Percentiles rank a stretch among this genome's conserved stretches.
phyloP scores from a whole-genome alignment of 1,140 invertebrate species.

The Calliopsis andreniformis region DNA sequence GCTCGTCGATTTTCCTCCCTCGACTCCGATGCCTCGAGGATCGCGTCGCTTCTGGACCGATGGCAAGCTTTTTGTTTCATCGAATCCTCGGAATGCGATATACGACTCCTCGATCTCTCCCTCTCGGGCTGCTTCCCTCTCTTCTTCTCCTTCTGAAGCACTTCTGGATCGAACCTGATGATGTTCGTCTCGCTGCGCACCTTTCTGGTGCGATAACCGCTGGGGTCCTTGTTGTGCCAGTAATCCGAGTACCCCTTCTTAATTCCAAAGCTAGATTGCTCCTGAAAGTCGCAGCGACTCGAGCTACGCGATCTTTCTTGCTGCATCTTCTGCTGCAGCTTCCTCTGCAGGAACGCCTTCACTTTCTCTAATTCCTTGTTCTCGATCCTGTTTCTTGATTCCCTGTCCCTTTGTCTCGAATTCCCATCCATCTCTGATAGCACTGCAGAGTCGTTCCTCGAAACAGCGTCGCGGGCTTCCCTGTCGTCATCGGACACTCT shows the following conservation, averaged over 20 bases:
- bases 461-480: not conserved
- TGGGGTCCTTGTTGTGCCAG: constrained; percentile 18
- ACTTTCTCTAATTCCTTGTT: constrained; percentile 61
- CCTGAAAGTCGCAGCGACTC: not conserved
- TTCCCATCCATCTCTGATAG: not conserved
- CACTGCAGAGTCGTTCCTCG: not conserved
- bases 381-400: not conserved
- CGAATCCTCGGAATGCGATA: constrained; percentile 11
- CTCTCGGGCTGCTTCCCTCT: constrained; percentile 12
- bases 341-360: constrained; percentile 63
- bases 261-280: constrained; percentile 20
- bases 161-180: constrained; percentile 53
- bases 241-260: constrained; percentile 61
- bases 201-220: constrained; percentile 68
- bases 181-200: constrained; percentile 72
- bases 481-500: not conserved
- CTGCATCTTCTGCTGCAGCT: constrained; percentile 68
- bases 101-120: constrained; percentile 25
- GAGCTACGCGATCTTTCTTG: constrained; percentile 37
- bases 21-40: constrained; percentile 12
- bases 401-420: not conserved
- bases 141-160: constrained; percentile 30
- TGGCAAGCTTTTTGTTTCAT: constrained; percentile 23
- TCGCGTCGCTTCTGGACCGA: constrained; percentile 55
- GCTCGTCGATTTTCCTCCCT: constrained; percentile 19